Evolutionary conservation across 2,113 vertebrate genomes (phyloP), one percentile per base, ranked within the genome.

Genomic region (Empidonax alnorum): DNA sequence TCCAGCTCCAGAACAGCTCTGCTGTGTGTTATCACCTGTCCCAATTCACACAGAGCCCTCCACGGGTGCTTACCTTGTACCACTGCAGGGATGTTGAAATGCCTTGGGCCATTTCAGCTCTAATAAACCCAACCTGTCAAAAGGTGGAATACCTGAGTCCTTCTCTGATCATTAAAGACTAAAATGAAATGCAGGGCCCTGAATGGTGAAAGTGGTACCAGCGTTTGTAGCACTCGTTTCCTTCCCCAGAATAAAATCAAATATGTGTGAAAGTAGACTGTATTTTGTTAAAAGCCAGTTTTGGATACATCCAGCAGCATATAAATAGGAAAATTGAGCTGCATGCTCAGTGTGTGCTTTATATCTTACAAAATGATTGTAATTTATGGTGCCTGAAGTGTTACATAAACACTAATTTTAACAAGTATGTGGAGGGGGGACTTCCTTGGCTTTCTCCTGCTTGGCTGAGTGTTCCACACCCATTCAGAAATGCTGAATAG

Each of bases 21-120:
- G 28, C 21, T 33, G 37, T 37, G 23, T 58, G 28, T 63, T 77
- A 14, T 3, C 59, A 39, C 14, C 65, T 19, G 1, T 53, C n/a
- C 42, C 28, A 62, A 47, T 39, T 85, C 53, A 35, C 59, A 22
- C 19, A 24, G 15, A 81, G 41, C 56, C 61, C 35, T 75, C 1
- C 3, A 6, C 0, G 0, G 18, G 14, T n/a, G n/a, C 37, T 91
- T 13, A 17, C 24, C 59, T 67, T 2, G 0, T n/a, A 24, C 59
- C 3, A 3, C 27, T 65, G 65, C 39, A 35, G n/a, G 39, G 74
- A 35, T 39, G 23, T 58, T 84, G 74, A 76, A 39, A 24, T 68
- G 55, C 55, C 42, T 46, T 39, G 33, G 69, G 30, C 25, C 4
- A 0, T 46, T 49, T 53, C 52, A 66, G 47, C 14, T 66, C 56